Evolutionary conservation across 2,113 vertebrate genomes (phyloP), one percentile per base, ranked within the genome.

Genomic region (Eidolon helvum): DNA sequence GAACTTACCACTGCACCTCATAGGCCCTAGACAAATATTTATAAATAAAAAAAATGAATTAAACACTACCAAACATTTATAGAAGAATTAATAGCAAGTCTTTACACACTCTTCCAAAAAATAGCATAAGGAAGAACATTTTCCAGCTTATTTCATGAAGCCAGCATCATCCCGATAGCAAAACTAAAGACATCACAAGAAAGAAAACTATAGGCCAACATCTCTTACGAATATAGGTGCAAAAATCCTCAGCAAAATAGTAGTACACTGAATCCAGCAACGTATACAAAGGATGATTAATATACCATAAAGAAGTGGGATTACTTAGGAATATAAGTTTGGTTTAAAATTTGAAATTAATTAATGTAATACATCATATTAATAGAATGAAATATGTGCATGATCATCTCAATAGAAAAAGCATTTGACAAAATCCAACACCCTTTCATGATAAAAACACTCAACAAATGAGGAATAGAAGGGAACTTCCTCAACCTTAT

Each of bases 311-410:
- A 30, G n/a, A 87, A 87, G 19, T 33, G 40, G 45, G n/a, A 40
- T 77, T 92, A 66, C 45, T 40, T 79, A 61, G 86, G 53, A 22
- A 92, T 30, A 10, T 12, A 93, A 33, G 14, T 30, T 63, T 82
- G 53, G 75, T 50, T 87, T 83, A 87, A 83, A 40, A 88, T 84
- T 55, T 88, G 21, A 92, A 90, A 77, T 89, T 63, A 92, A 82
- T 74, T 69, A 77, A 57, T 77, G 9, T 45, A 93, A 59, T 71
- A 85, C 0, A 85, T 40, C 79, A 43, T 65, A 68, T 33, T 26
- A 75, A 65, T 35, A 90, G 28, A 80, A 80, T 40, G 19, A 43
- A 71, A 35, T 28, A 8, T n/a, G 4, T 1, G 24, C 30, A 22
- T 7, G 8, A 79, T 91, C 21, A 53, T 53, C 61, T 71, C 28